Evolutionary conservation across 2,797 vertebrate genomes (phyloP).

Genomic region (Menidia menidia): DNA sequence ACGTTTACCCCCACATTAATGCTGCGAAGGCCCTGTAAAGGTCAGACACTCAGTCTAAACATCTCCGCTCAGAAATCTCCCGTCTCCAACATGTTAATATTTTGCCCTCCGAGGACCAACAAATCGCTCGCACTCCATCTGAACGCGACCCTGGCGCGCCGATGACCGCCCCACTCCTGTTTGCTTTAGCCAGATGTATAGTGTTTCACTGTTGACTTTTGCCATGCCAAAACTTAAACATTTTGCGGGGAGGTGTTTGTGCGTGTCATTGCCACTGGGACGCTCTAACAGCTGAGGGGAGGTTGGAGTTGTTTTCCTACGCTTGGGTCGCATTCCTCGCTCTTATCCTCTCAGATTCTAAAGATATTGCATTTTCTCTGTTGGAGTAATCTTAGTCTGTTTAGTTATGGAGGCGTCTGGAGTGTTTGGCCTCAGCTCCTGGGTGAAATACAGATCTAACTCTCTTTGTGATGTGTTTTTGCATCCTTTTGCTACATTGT

Average conservation of each 20-base stretch:
- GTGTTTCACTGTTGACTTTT: constrained; percentile 69
- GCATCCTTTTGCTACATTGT: constrained; percentile 25
- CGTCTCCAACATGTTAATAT: constrained; percentile 60
- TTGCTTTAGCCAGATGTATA: constrained; percentile 64
- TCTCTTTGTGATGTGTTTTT: constrained; percentile 1
- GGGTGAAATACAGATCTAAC: neutral
- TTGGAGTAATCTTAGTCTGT: constrained; percentile 38
- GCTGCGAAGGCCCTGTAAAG: constrained; percentile 29
- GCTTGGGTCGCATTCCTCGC: constrained; percentile 6
- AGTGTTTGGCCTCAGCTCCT: constrained; percentile 5
- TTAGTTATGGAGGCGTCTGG: constrained; percentile 44
- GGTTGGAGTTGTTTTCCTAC: constrained; percentile 29
- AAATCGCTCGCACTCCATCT: constrained; percentile 64
- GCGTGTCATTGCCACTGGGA: constrained; percentile 30
- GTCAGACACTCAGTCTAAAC: constrained; percentile 68
- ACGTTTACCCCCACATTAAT: constrained; percentile 5
- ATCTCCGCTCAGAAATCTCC: constrained; percentile 34
- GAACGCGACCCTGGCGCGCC: constrained; percentile 51
- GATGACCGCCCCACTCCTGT: constrained; percentile 58
- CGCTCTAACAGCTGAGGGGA: constrained; percentile 21
- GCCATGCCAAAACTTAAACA: constrained; percentile 48
- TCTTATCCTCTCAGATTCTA: constrained; percentile 14
- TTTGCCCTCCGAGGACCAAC: constrained; percentile 50
- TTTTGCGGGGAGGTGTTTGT: constrained; percentile 34
- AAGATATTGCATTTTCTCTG: constrained; percentile 25